Evolutionary conservation across 2,888 invertebrate genomes (phyloP), one percentile per base, ranked within the genome.

Genomic region (Bibio marci): DNA sequence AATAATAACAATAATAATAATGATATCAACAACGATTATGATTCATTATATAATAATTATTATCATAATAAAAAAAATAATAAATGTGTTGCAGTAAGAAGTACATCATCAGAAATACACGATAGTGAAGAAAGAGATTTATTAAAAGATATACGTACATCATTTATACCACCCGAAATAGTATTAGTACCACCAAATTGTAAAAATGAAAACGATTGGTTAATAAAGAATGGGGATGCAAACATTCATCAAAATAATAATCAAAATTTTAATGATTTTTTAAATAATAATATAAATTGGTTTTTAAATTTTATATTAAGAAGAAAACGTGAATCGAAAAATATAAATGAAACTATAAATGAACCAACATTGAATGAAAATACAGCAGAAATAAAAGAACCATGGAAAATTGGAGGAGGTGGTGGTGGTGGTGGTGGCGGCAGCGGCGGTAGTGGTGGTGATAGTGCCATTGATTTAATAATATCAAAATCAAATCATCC

Each of bases 131-230:
- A 73, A 42, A 59, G 70, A 38, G 69, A 71, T 35, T 59, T 75
- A 1, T 66, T 74, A 50, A 64, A 69, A 46, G 75, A 73, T 44
- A 68, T 71, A 38, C 66, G 69, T 35, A 76, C 76, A 1, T 74
- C 73, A 13, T 77, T 72, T 48, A 54, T 74, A 31, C 74, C 76
- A 0, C 57, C 61, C 1, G 69, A 69, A 15, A 17, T 35, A 13
- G 57, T 67, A 31, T 56, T 64, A 31, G 54, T 71, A 27, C 65
- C 67, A 0, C 50, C 55, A 6, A 55, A 60, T 33, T 62, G 59
- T 41, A 49, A 4, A 49, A 40, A 13, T 36, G 39, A 52, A 50
- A 26, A 53, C 52, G 4, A 55, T 1, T 35, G 43, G 14, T 30
- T 27, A 18, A 35, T 12, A 6, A 22, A 22, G 8, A 28, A 33